These are phyloP conservation scores for Xestia c-nigrum DNA, from an alignment of 2,888 invertebrate species.

Conservation along the genomic window DNA sequence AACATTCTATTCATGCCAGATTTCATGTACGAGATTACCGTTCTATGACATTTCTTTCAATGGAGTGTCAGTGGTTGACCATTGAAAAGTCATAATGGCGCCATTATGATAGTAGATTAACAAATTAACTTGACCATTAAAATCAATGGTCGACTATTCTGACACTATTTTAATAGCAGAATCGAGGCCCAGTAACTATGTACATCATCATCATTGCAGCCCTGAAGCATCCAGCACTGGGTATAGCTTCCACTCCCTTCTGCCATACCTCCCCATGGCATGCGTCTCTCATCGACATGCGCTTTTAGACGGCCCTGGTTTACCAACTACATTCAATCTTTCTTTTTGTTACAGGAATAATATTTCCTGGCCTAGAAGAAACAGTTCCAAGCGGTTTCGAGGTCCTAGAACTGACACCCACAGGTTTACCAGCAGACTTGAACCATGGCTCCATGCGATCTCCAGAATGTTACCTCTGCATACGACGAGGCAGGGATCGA, in stretches of 20 bases:
- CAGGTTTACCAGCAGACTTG: conserved; percentile 97
- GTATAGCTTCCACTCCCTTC: not conserved
- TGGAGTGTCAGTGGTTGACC: no score
- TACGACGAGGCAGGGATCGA: conserved; percentile 97
- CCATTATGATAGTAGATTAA: no score
- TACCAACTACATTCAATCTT: not conserved
- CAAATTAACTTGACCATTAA: no score
- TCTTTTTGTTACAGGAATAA: conserved; percentile 81
- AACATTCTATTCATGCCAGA: no score
- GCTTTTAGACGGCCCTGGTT: not conserved
- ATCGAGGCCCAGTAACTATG: not conserved
- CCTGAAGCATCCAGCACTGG: not conserved
- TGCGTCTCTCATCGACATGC: not conserved
- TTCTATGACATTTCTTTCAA: no score
- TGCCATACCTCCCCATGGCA: not conserved
- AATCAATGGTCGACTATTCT: no score
- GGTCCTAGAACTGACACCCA: conserved; percentile 94
- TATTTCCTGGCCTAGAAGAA: conserved; percentile 97
- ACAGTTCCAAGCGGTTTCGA: conserved; percentile 95
- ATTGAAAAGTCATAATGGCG: no score
- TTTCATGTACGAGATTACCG: no score
- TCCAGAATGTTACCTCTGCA: conserved; percentile 98
- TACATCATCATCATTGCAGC: not conserved
- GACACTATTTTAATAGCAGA: no score
- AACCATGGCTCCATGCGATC: conserved; percentile 99